Percentiles rank a stretch among this genome's conserved stretches.
phyloP scores from a whole-genome alignment of 2,113 vertebrate genomes.

The Nycticebus coucang region DNA sequence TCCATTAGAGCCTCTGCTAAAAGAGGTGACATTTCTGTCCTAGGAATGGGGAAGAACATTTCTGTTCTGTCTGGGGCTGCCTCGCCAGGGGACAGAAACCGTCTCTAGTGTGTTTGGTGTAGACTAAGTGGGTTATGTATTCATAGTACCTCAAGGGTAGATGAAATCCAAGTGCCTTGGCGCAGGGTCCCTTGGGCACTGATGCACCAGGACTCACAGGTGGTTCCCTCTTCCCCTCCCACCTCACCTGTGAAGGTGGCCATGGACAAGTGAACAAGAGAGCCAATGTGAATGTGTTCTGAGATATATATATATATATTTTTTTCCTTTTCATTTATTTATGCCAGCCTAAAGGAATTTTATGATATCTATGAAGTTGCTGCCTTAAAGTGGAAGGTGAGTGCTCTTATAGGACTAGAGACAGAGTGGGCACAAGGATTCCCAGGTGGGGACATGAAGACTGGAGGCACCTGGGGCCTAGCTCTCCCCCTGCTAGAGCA shows the following conservation, averaged over 20 bases:
- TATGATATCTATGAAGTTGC: conserved; percentile 97
- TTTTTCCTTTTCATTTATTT: conserved; percentile 59
- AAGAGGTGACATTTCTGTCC: neutral
- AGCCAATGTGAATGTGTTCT: neutral
- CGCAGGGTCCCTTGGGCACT: neutral
- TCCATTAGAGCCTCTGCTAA: neutral
- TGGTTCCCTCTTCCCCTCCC: too few relatives aligned
- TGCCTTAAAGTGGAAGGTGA: conserved; percentile 97
- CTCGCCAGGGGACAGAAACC: neutral
- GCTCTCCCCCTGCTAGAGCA: neutral
- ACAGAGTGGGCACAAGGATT: accelerated
- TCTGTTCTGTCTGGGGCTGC: too few relatives aligned
- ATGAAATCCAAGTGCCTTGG: neutral
- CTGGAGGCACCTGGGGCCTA: neutral
- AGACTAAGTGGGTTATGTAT: neutral
- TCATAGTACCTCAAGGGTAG: neutral
- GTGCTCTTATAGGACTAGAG: neutral
- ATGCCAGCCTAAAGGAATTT: conserved; percentile 94
- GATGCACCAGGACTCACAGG: neutral
- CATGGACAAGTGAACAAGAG: neutral
- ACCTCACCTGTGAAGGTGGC: neutral
- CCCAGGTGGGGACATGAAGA: neutral
- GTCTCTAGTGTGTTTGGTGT: too few relatives aligned
- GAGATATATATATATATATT: neutral
- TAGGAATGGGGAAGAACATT: too few relatives aligned